phyloP scores from a whole-genome alignment of 2,888 invertebrate species.

The Erannis defoliaria region DNA sequence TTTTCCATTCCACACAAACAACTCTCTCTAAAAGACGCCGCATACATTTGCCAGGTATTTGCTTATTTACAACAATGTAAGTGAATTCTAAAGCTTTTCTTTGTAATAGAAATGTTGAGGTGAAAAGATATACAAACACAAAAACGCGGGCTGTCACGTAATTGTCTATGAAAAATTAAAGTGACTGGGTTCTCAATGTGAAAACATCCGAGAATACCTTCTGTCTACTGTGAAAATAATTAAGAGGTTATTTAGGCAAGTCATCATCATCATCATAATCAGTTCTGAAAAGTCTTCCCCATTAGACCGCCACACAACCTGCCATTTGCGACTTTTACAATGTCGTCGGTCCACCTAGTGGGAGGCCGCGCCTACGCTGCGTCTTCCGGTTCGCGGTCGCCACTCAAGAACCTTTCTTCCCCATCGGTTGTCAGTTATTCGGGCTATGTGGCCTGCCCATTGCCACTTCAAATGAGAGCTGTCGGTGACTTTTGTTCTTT shows the following conservation, averaged over 20 bases:
- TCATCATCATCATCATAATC: no score
- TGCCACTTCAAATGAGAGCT: no score
- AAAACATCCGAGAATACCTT: conserved; percentile 3
- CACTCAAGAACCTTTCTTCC: no score
- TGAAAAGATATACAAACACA: conserved; percentile 16
- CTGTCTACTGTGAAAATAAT: not conserved
- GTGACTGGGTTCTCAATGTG: conserved; percentile 18
- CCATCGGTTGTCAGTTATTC: no score
- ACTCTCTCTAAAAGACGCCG: conserved; percentile 4
- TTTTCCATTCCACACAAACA: conserved; percentile 21
- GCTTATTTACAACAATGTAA: conserved; percentile 20
- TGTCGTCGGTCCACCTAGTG: no score
- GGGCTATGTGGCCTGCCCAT: no score
- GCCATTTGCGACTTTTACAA: no score
- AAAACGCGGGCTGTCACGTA: conserved; percentile 24
- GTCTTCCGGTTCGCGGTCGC: no score
- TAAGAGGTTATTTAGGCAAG: not conserved
- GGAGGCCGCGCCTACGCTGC: no score
- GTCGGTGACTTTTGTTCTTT: no score
- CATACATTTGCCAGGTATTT: conserved; percentile 7
- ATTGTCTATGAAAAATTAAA: conserved; percentile 39
- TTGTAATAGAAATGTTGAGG: conserved; percentile 22
- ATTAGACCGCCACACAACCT: no score
- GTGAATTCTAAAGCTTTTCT: conserved; percentile 31
- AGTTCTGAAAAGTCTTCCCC: no score